These are phyloP conservation scores for Sesamia nonagrioides DNA, from an alignment of 1,140 invertebrate genomes.

Conservation along the genomic window DNA sequence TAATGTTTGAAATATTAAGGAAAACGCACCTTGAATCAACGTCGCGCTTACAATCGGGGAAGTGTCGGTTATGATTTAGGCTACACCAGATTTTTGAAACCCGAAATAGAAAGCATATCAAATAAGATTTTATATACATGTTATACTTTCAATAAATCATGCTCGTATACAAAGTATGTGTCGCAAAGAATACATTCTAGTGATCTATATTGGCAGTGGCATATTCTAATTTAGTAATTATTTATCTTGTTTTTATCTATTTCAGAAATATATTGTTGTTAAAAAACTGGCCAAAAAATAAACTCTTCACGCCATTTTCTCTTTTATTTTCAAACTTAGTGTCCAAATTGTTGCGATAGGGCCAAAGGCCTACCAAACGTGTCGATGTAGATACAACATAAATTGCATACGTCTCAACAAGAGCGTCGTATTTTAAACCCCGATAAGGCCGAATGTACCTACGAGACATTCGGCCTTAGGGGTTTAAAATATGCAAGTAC, in stretches of 20 bases:
- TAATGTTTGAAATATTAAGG: neutral
- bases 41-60: neutral
- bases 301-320: conserved; percentile 79
- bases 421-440: too few species aligned
- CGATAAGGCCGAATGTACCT: too few species aligned
- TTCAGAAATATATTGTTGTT: conserved; percentile 72
- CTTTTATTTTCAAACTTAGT: conserved; percentile 42
- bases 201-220: conserved; percentile 44
- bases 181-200: conserved; percentile 37
- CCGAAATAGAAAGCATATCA: conserved; percentile 68
- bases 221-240: conserved; percentile 51
- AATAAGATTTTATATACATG: conserved; percentile 69
- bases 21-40: conserved; percentile 12
- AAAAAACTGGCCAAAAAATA: conserved; percentile 78
- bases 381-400: too few species aligned
- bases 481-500: too few species aligned
- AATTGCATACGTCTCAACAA: too few species aligned
- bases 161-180: conserved; percentile 60
- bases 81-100: conserved; percentile 35
- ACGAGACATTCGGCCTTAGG: too few species aligned
- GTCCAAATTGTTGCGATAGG: too few species aligned
- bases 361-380: too few species aligned
- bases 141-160: conserved; percentile 68
- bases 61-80: neutral
- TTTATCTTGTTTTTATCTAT: conserved; percentile 64